A percentile compares a stretch with the other conserved stretches of the same genome.
Conservation (phyloP, 1,140 invertebrate genomes). For the Drosophila parabipectinata region DNA sequence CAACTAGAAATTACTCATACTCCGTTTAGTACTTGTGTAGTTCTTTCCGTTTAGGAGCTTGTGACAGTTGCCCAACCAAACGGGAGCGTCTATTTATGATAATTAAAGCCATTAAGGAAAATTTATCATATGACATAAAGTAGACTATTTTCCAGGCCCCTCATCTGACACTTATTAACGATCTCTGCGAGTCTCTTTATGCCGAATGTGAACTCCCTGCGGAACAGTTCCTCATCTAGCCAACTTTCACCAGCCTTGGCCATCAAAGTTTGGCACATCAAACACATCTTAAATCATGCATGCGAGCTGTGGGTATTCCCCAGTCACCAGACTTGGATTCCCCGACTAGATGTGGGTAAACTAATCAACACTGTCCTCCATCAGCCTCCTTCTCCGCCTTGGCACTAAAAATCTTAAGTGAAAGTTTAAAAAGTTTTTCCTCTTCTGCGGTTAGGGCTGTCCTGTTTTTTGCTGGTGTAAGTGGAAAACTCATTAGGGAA, state of each 20-base stretch:
- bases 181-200: constrained; percentile 53
- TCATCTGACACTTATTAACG: constrained; percentile 40
- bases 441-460: constrained; percentile 6
- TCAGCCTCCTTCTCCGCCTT: constrained; percentile 17
- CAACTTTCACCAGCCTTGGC: constrained; percentile 63
- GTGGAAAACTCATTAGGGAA: constrained; percentile 74
- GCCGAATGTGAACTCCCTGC: constrained; percentile 46
- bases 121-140: constrained; percentile 43
- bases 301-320: constrained; percentile 62
- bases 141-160: not conserved
- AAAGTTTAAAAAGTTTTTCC: constrained; percentile 64
- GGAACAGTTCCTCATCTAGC: constrained; percentile 31
- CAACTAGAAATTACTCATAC: not conserved
- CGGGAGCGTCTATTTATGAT: constrained; percentile 29
- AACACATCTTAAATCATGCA: constrained; percentile 73
- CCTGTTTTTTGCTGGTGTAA: constrained; percentile 17
- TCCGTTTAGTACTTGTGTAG: not conserved
- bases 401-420: constrained; percentile 62
- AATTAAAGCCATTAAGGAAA: constrained; percentile 42
- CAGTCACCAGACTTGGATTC: constrained; percentile 12
- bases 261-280: constrained; percentile 68
- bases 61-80: not conserved
- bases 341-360: constrained; percentile 49
- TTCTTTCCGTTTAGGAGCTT: no score
- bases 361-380: constrained; percentile 62